Evolutionary conservation across 2,888 invertebrate genomes (phyloP), one percentile per base, ranked within the genome.

Genomic region (Zeuzera pyrina): DNA sequence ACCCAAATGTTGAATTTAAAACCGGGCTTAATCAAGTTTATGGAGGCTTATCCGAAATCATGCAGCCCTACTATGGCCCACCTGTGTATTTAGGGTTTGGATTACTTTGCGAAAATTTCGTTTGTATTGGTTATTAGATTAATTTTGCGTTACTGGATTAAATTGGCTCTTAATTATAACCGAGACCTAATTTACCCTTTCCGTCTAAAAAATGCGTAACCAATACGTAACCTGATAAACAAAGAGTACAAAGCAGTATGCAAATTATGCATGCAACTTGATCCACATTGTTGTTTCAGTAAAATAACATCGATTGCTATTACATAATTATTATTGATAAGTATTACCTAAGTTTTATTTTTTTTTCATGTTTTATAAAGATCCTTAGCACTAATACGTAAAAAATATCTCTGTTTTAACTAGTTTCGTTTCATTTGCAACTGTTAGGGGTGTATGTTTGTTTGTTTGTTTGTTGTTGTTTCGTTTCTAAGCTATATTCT

Each of bases 1-100:
- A 79, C 67, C 64, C 70, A 56, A 73, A 73, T 69, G 72, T 59
- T 69, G 69, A 76, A 78, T 81, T 81, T 79, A 74, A 81, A 81
- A 78, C 72, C 68, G 57, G 63, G 67, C 69, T 76, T 79, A 77
- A 79, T 79, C 73, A 76, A 73, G 63, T 65, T 67, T 66, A 62
- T 53, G 59, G 56, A 44, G 60, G 58, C 57, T 61, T 61, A 60
- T 60, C 59, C 57, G 48, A 50, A 63, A 63, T 65, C 65, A 56
- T 61, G 57, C 48, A 37, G 47, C 42, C 45, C 43, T 48, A 50
- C 52, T 52, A 57, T 55, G 43, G 34, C 38, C 52, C 68, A 78
- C 78, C 76, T 78, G 83, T 81, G 74, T 78, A 65, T 66, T 78
- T 77, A 78, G 77, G 71, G 47, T 48, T 45, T 40, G 53, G 70